A percentile compares a stretch with the other conserved stretches of the same genome.
Conservation (phyloP, 2,888 invertebrate genomes). For the Epistrophe grossulariae region DNA sequence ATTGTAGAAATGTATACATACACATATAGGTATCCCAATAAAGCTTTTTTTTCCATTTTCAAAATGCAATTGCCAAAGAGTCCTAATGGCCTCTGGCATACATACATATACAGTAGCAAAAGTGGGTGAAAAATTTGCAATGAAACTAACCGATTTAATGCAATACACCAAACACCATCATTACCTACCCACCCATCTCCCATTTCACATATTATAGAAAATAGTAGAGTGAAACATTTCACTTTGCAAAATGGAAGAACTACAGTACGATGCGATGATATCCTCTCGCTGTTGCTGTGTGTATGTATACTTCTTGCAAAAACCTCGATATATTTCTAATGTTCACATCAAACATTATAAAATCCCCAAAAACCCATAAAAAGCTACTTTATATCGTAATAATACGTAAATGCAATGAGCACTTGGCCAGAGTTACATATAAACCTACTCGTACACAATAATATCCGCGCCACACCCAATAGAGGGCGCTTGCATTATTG, state of each 20-base stretch:
- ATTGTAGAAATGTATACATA: neutral
- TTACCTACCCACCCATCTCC: neutral
- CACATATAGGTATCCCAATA: constrained; percentile 43
- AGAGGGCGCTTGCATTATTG: constrained; percentile 60
- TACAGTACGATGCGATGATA: constrained; percentile 5
- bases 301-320: constrained; percentile 1
- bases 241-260: constrained; percentile 50
- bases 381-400: constrained; percentile 74
- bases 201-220: neutral
- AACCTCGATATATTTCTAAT: constrained; percentile 53
- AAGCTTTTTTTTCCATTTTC: constrained; percentile 56
- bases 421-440: constrained; percentile 24
- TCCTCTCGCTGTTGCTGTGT: neutral
- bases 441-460: constrained; percentile 3
- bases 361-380: constrained; percentile 74
- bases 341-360: constrained; percentile 74
- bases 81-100: constrained; percentile 64
- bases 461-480: constrained; percentile 34
- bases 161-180: constrained; percentile 40
- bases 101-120: neutral
- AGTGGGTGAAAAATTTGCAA: constrained; percentile 69
- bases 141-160: constrained; percentile 70
- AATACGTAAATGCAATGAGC: constrained; percentile 72
- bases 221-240: constrained; percentile 69
- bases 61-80: constrained; percentile 70